A percentile compares a stretch with the other conserved stretches of the same genome.
Conservation (phyloP, 2,888 invertebrate genomes). For the Rhabditophanes sp. region DNA sequence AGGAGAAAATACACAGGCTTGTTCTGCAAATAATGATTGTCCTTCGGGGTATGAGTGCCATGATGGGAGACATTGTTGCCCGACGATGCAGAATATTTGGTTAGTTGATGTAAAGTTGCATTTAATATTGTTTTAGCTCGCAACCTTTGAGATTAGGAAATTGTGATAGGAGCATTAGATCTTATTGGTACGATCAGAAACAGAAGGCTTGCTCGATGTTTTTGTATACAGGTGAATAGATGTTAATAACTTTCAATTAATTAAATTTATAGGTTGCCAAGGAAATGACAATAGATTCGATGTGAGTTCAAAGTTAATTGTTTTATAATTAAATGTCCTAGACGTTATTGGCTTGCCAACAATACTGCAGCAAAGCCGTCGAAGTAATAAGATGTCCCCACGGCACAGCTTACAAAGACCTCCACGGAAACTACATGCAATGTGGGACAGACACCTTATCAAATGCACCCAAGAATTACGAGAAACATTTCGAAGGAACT, state of each 20-base stretch:
- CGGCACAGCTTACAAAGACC: slow-evolving; percentile 43
- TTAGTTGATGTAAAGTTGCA: too few species aligned
- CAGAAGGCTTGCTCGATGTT: slow-evolving; percentile 31
- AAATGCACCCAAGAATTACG: slow-evolving; percentile 28
- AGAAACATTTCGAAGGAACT: slow-evolving; percentile 26
- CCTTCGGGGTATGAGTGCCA: slow-evolving; percentile 41
- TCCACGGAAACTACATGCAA: slow-evolving; percentile 38
- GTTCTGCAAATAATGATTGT: slow-evolving; percentile 36
- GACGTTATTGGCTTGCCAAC: neutral
- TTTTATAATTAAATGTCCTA: too few species aligned
- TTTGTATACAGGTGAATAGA: slow-evolving; percentile 25
- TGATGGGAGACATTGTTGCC: slow-evolving; percentile 32
- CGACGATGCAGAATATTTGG: too few species aligned
- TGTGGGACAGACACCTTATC: too few species aligned
- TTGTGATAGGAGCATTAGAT: slow-evolving; percentile 22
- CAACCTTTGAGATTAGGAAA: slow-evolving; percentile 31
- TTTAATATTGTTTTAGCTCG: too few species aligned
- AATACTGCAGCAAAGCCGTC: too few species aligned
- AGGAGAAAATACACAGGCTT: slow-evolving; percentile 36
- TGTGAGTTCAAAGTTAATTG: slow-evolving; percentile 1
- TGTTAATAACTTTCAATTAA: too few species aligned
- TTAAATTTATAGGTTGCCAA: too few species aligned
- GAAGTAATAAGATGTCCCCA: slow-evolving; percentile 33
- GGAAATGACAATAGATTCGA: slow-evolving; percentile 43
- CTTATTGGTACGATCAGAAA: slow-evolving; percentile 26